phyloP scores from a whole-genome alignment of 2,113 vertebrate genomes.

The Eurypyga helias region DNA sequence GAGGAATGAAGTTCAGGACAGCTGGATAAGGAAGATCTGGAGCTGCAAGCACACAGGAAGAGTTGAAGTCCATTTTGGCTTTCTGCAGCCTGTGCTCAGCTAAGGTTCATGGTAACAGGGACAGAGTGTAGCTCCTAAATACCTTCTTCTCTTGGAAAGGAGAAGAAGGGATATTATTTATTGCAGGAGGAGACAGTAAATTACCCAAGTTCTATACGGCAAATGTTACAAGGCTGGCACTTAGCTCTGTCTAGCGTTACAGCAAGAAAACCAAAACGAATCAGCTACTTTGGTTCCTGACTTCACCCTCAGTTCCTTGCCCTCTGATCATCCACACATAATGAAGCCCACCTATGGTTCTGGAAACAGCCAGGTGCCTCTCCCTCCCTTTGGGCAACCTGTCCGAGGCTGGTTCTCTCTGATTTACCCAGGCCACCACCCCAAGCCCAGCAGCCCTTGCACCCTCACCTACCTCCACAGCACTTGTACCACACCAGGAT shows the following conservation, averaged over 20 bases:
- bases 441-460: not conserved
- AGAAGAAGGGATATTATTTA: not conserved
- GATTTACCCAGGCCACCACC: not conserved
- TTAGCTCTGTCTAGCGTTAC: not conserved
- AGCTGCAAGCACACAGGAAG: not conserved
- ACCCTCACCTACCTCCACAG: not conserved
- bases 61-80: not conserved
- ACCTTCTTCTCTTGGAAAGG: not conserved
- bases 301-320: not conserved
- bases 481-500: not conserved
- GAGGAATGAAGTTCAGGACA: conserved; percentile 46
- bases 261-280: not conserved
- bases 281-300: not conserved
- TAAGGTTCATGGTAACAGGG: not conserved
- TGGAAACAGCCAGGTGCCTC: not conserved
- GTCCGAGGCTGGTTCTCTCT: not conserved
- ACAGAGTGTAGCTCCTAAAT: not conserved
- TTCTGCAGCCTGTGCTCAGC: not conserved
- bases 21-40: not conserved
- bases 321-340: not conserved
- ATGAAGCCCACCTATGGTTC: not conserved
- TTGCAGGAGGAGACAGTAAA: not conserved
- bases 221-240: not conserved
- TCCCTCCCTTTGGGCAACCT: not conserved
- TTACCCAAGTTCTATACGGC: not conserved